Conservation (phyloP, 1,140 invertebrate species). For the Coelopa frigida region DNA sequence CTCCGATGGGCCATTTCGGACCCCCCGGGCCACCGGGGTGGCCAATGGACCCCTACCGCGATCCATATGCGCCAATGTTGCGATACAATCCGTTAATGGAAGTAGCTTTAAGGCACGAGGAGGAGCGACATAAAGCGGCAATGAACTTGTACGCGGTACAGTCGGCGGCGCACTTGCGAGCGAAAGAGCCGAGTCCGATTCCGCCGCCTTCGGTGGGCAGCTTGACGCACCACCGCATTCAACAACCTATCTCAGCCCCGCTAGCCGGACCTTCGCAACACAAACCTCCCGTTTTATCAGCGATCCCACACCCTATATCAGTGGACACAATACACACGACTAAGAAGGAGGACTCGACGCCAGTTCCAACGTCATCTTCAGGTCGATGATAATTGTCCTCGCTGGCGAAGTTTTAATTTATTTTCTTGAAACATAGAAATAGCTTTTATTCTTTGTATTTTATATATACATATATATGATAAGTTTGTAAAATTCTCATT, state of each 20-base stretch:
- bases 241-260: constrained; percentile 28
- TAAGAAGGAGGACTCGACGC: constrained; percentile 23
- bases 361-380: constrained; percentile 21
- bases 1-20: constrained; percentile 52
- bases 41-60: constrained; percentile 54
- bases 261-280: constrained; percentile 8
- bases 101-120: constrained; percentile 62
- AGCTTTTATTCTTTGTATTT: not conserved
- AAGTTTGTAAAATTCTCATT: too few relatives aligned
- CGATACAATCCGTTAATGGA: constrained; percentile 67
- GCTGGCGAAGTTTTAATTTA: constrained; percentile 1
- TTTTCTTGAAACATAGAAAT: constrained; percentile 1
- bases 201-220: constrained; percentile 42
- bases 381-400: constrained; percentile 35
- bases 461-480: constrained; percentile 6
- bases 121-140: constrained; percentile 66
- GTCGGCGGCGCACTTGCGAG: constrained; percentile 49
- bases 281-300: constrained; percentile 19
- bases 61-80: constrained; percentile 61
- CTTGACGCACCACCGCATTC: constrained; percentile 42
- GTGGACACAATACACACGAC: constrained; percentile 26
- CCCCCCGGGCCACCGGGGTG: constrained; percentile 51
- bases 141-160: constrained; percentile 59
- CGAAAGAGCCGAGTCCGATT: constrained; percentile 57
- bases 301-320: constrained; percentile 34